Percentiles rank a stretch among this genome's conserved stretches.
phyloP scores from a whole-genome alignment of 2,113 vertebrate genomes.

The Pavo muticus region DNA sequence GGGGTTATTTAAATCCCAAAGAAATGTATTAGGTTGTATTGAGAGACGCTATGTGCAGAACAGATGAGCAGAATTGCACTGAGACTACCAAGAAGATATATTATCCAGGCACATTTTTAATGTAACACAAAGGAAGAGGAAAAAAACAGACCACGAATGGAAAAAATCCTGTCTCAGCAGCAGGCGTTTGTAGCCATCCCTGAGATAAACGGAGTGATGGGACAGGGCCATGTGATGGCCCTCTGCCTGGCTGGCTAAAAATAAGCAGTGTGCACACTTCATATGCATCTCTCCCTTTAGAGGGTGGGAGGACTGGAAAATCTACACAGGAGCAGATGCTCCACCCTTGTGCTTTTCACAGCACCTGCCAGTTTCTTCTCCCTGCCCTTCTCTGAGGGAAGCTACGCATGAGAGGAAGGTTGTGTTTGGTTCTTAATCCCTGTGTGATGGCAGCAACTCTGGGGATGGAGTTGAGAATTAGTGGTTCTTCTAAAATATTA shows the following conservation, averaged over 20 bases:
- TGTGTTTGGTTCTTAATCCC: background rate
- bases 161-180: background rate
- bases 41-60: background rate
- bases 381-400: background rate
- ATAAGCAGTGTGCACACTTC: background rate
- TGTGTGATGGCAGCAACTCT: background rate
- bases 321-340: conserved; percentile 3
- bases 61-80: background rate
- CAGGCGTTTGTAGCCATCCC: background rate
- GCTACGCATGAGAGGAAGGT: background rate
- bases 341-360: background rate
- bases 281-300: background rate
- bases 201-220: background rate
- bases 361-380: background rate
- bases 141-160: background rate
- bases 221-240: background rate
- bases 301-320: conserved; percentile 23
- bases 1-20: background rate
- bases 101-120: background rate
- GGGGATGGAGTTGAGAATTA: background rate
- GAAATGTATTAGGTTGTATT: background rate
- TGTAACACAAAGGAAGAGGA: background rate
- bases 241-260: conserved; percentile 17
- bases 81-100: background rate
- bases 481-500: background rate